Evolutionary conservation across 2,888 invertebrate genomes (phyloP), one percentile per base, ranked within the genome.

Genomic region (Torymus tubicola): DNA sequence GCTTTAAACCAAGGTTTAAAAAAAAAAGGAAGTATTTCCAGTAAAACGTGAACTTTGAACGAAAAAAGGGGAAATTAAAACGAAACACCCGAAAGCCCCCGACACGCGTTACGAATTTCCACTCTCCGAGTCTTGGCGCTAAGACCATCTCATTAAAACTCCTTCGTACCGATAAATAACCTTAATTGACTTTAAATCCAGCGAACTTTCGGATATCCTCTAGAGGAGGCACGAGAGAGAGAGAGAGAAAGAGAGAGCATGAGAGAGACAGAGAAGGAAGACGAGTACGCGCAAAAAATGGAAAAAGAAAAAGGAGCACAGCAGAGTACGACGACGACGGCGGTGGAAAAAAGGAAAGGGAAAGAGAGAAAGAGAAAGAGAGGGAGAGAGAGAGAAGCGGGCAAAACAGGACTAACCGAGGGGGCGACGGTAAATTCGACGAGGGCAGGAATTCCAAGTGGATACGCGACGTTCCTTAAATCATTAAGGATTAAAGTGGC

Each of bases 401-500:
- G 31, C 68, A 52, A 69, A 61, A 68, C 42, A 75, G 68, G 11
- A 63, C 52, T 69, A 73, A 64, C 55, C 13, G 55, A 60, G 78
- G 58, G 55, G 61, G 42, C 31, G 63, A 57, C 50, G 76, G 72
- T 58, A 68, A 73, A 72, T 69, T 73, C 77, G 70, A 42, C 63
- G n/a, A 13, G 69, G 31, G 55, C 64, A 53, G 65, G 63, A 81
- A 76, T 64, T 79, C 69, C 78, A 75, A 79, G 76, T 77, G 63
- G 80, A 76, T 80, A 72, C 63, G 76, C 76, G 75, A 81, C 72
- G 76, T 76, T 80, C 77, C 71, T 80, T 82, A 82, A 82, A 82
- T 82, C 82, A 82, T 82, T 77, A 77, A 82, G 82, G 80, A 82
- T 82, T 82, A 82, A 80, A 82, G 80, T 80, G 61, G 75, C 74